Base-by-base conservation (phyloP, 2,888 invertebrate genomes). In the Melanostoma scalare region DNA sequence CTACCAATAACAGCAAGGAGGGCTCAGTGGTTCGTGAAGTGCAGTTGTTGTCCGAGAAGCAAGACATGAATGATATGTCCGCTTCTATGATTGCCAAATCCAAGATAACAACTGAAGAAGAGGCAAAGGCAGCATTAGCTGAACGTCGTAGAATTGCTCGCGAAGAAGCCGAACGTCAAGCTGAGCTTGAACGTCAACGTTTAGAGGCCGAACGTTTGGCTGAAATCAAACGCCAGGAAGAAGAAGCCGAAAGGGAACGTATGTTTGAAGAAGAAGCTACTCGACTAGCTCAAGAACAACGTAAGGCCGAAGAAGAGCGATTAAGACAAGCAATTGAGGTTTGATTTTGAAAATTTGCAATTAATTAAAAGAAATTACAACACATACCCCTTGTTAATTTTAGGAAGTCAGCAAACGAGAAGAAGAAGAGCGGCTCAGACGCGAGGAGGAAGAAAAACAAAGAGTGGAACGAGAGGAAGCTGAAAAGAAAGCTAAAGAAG, bases 121-220 rank as follows among this genome's bases (percentile, higher is more conserved):
- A 98, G 90, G 98, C 98, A 6, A 98, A 98, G 91, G 97, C 97
- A 20, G 98, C 97, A 72, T 92, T 98, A 73, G 98, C 98, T 0
- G 98, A 98, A 92, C 93, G 97, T 82, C 92, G 98, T 86, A 93
- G 97, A 76, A 92, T 96, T 79, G 98, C 97, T 8, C 92, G 98
- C 20, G 98, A 98, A 92, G 97, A 98, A 90, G 96, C 97, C 8
- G 98, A 98, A 92, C 92, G 95, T 78, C 96, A 97, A 91, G 97
- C 97, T 2, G 97, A 98, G 90, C 92, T 95, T 61, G 97, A 97
- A 92, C 93, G 96, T 87, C 93, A 94, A 87, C 93, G 94, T 86
- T 91, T 94, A 86, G 95, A 96, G 89, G 95, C 94, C 65, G 95
- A 96, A 90, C 92, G 94, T 78, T 94, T 95, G 88, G 93, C 94